phyloP scores from a whole-genome alignment of 2,113 vertebrate species.

The Chloropsis cyanopogon region DNA sequence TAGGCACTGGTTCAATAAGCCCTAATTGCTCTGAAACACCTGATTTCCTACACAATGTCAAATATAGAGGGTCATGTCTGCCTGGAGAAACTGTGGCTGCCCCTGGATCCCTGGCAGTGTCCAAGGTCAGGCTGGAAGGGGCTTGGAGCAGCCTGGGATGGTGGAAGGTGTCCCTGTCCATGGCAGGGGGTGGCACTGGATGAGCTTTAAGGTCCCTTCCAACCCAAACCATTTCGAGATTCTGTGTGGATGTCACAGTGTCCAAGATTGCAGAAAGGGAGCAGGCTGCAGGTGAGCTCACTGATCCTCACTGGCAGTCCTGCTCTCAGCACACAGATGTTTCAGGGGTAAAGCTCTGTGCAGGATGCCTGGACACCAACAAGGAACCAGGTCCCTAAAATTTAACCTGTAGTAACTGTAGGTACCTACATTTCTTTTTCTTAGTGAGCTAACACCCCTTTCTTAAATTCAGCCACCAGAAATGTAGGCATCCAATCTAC shows the following conservation, averaged over 20 bases:
- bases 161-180: not conserved
- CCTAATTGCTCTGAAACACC: not conserved
- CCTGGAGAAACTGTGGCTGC: not conserved
- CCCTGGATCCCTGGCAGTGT: not conserved
- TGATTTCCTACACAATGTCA: not conserved
- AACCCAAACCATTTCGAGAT: not conserved
- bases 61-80: not conserved
- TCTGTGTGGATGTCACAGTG: fast-evolving
- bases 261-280: not conserved
- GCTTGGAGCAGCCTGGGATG: not conserved
- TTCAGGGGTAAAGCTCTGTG: not conserved
- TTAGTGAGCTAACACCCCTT: not conserved
- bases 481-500: not conserved
- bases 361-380: not conserved
- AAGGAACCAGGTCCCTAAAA: not conserved
- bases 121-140: fast-evolving
- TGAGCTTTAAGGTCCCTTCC: not conserved
- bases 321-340: not conserved
- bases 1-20: not conserved
- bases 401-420: not conserved
- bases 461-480: not conserved
- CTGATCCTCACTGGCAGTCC: not conserved
- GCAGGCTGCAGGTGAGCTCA: not conserved
- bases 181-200: not conserved
- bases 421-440: not conserved